These are phyloP conservation scores for Bungarus multicinctus DNA, from an alignment of 2,113 vertebrate genomes.

Conservation along the genomic window DNA sequence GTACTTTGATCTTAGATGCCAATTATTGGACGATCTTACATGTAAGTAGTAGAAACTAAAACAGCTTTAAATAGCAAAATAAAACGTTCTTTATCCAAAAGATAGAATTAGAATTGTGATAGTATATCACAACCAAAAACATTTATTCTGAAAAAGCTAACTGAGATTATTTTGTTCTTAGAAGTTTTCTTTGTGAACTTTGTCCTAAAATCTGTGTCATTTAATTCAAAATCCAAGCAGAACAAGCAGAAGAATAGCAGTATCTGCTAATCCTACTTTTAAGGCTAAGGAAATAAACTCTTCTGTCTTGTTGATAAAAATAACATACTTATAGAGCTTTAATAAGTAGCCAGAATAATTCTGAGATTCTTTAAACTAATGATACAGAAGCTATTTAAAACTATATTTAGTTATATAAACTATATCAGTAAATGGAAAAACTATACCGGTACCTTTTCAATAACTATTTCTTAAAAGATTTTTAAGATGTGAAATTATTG, in stretches of 20 bases:
- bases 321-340: neutral
- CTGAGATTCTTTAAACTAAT: neutral
- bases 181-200: neutral
- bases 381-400: neutral
- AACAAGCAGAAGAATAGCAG: neutral
- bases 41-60: slow-evolving; percentile 81
- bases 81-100: neutral
- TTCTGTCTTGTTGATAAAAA: neutral
- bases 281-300: neutral
- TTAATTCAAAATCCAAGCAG: neutral
- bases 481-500: neutral
- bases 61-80: neutral
- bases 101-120: neutral
- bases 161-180: neutral
- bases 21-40: slow-evolving; percentile 93
- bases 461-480: neutral
- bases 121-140: neutral
- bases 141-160: neutral
- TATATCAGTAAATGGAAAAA: neutral
- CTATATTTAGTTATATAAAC: neutral
- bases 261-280: neutral
- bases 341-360: neutral
- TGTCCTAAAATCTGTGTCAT: neutral
- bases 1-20: slow-evolving; percentile 96
- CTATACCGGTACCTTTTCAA: neutral